Evolutionary conservation across 2,797 vertebrate genomes (phyloP).

Genomic region (Enteromius anoplus): DNA sequence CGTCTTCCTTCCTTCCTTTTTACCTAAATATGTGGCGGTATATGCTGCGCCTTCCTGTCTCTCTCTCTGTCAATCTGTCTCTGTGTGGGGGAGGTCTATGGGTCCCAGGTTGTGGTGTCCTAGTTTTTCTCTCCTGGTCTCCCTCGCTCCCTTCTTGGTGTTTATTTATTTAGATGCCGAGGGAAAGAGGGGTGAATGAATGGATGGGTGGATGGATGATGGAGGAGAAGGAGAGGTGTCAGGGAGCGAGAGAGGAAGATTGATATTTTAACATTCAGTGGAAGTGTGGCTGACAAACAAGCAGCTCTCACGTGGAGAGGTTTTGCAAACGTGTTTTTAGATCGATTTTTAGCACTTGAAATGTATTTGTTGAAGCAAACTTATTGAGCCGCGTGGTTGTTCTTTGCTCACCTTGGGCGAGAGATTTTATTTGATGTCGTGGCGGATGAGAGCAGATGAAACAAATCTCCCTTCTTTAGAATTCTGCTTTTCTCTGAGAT

Average conservation of each 20-base stretch:
- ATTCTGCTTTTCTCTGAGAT: slow-evolving; percentile 27
- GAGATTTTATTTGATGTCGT: slow-evolving; percentile 15
- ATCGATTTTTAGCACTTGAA: slow-evolving; percentile 3
- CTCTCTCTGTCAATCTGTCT: not conserved
- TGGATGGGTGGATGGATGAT: slow-evolving; percentile 60
- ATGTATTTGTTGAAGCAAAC: slow-evolving; percentile 30
- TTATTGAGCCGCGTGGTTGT: not conserved
- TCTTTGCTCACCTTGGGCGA: slow-evolving; percentile 4
- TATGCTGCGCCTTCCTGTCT: slow-evolving; percentile 2
- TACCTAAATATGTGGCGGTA: slow-evolving; percentile 29
- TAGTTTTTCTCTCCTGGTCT: slow-evolving; percentile 52
- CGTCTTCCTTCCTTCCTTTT: slow-evolving; percentile 27
- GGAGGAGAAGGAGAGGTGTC: slow-evolving; percentile 35
- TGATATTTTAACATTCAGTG: slow-evolving; percentile 55
- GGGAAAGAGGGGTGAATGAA: slow-evolving; percentile 52
- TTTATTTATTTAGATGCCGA: slow-evolving; percentile 72
- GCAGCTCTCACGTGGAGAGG: not conserved
- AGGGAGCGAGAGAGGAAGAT: slow-evolving; percentile 50
- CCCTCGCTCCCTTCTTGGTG: slow-evolving; percentile 27
- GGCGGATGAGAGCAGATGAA: slow-evolving; percentile 50
- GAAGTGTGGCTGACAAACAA: slow-evolving; percentile 26
- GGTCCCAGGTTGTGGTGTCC: slow-evolving; percentile 58
- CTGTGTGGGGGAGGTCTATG: slow-evolving; percentile 42
- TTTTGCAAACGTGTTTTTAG: not conserved
- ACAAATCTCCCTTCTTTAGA: slow-evolving; percentile 22